Evolutionary conservation across 1,140 invertebrate genomes (phyloP).

Genomic region (Planococcus citri): DNA sequence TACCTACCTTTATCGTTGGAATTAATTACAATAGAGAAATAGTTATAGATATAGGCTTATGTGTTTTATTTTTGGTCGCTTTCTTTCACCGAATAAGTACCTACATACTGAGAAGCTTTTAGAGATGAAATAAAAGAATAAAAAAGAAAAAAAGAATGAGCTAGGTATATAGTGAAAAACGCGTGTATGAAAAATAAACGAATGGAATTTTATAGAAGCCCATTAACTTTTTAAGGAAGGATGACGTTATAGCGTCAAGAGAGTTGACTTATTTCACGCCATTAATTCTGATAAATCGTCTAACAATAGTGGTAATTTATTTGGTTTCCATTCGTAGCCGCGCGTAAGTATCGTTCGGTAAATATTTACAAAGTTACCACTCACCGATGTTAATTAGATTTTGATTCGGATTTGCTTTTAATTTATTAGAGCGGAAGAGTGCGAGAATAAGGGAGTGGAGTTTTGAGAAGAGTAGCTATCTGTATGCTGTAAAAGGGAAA

Average conservation of each 20-base stretch:
- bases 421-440: no score
- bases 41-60: background rate
- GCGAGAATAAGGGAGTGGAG: background rate
- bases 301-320: background rate
- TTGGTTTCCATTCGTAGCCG: background rate
- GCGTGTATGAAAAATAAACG: background rate
- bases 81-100: no score
- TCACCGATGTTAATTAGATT: background rate
- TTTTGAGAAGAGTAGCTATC: no score
- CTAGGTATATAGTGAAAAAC: background rate
- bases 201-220: background rate
- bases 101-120: no score
- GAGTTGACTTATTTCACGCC: background rate
- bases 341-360: background rate
- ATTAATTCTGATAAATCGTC: constrained; percentile 3
- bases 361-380: background rate
- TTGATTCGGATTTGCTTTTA: background rate
- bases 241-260: background rate
- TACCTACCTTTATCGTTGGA: no score
- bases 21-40: background rate
- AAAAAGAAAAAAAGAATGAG: no score
- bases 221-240: background rate
- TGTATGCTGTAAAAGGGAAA: no score
- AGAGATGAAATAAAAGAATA: no score
- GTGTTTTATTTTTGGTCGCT: background rate